These are phyloP conservation scores for Drosophila ananassae DNA, from an alignment of 1,140 invertebrate species.

Conservation along the genomic window DNA sequence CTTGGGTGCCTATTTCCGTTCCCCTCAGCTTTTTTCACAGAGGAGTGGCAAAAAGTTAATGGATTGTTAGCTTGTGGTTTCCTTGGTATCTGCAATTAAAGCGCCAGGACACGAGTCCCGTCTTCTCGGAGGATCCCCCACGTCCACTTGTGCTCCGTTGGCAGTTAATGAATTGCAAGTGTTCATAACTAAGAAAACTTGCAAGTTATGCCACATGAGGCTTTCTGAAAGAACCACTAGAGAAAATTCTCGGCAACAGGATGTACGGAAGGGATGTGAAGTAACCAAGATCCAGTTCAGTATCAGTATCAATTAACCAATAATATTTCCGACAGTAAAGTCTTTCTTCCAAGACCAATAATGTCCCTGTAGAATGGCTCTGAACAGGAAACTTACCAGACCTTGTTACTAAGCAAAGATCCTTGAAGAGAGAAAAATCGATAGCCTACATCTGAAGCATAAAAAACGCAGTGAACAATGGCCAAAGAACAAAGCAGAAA, in stretches of 20 bases:
- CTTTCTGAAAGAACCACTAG: neutral
- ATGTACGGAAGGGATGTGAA: neutral
- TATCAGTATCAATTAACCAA: too few relatives aligned
- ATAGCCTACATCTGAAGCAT: slow-evolving; percentile 69
- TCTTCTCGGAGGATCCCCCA: slow-evolving; percentile 18
- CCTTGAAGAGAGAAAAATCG: slow-evolving; percentile 52
- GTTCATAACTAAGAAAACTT: slow-evolving; percentile 23
- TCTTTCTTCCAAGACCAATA: too few relatives aligned
- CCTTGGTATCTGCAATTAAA: slow-evolving; percentile 73
- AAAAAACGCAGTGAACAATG: slow-evolving; percentile 39
- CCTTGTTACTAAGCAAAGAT: neutral
- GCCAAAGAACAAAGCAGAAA: slow-evolving; percentile 57
- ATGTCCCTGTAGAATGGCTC: neutral
- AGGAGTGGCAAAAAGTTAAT: slow-evolving; percentile 80
- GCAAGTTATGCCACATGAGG: slow-evolving; percentile 16
- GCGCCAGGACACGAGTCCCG: slow-evolving; percentile 30
- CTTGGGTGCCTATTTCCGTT: slow-evolving; percentile 44
- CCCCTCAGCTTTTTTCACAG: slow-evolving; percentile 59
- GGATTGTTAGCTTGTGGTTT: slow-evolving; percentile 80
- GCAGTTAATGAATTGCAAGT: slow-evolving; percentile 73
- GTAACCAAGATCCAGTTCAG: too few relatives aligned
- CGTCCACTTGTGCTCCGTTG: slow-evolving; percentile 57
- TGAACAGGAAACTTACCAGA: neutral
- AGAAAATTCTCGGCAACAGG: neutral
- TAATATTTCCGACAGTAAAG: too few relatives aligned